A percentile compares a stretch with the other conserved stretches of the same genome.
Evolutionary conservation across 2,888 invertebrate genomes (phyloP).

Genomic region (Cyaniris semiargus): DNA sequence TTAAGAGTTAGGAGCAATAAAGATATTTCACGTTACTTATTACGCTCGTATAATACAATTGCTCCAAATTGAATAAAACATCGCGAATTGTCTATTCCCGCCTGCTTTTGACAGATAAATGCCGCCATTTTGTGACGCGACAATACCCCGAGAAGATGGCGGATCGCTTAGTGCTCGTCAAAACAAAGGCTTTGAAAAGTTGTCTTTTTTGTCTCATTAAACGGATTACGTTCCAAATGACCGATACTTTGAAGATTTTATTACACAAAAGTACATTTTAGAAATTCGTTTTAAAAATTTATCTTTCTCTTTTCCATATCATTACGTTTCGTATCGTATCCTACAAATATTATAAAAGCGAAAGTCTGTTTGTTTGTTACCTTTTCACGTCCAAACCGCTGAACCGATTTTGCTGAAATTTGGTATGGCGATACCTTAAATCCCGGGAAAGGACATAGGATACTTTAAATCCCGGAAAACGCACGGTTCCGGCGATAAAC

Average conservation of each 20-base stretch:
- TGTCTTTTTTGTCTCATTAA: constrained; percentile 6
- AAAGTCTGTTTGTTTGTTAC: too few species aligned
- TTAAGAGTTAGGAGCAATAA: not conserved
- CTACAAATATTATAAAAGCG: too few species aligned
- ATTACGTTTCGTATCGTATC: too few species aligned
- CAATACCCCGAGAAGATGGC: constrained; percentile 4
- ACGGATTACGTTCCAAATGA: not conserved
- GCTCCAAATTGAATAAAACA: constrained; percentile 35
- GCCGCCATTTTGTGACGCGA: constrained; percentile 29
- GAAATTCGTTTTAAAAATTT: not conserved
- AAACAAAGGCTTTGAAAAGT: not conserved
- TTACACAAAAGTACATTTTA: not conserved
- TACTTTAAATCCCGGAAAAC: too few species aligned
- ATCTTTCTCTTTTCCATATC: too few species aligned
- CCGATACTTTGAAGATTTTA: not conserved
- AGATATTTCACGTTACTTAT: constrained; percentile 3
- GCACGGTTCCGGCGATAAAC: too few species aligned
- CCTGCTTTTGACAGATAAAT: constrained; percentile 41
- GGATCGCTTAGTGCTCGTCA: not conserved
- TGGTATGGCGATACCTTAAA: too few species aligned
- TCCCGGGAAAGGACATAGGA: too few species aligned
- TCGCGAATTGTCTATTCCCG: constrained; percentile 35
- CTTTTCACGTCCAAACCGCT: too few species aligned
- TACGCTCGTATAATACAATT: not conserved
- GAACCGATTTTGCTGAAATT: too few species aligned